phyloP scores from a whole-genome alignment of 2,888 invertebrate genomes.

The Sialis lutaria region DNA sequence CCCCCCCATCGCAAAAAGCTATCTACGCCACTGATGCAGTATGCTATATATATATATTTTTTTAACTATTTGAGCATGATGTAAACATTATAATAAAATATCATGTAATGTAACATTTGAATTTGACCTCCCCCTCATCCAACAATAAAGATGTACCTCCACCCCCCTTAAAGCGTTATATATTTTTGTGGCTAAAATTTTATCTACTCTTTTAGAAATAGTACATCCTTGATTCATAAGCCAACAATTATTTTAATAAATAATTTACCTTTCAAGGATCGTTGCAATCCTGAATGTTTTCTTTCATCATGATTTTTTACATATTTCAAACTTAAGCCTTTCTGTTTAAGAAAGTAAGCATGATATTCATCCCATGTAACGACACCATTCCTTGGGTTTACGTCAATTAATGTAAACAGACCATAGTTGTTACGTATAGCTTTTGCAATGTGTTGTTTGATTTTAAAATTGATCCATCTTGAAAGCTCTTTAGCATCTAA shows the following conservation, averaged over 20 bases:
- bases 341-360: slow-evolving; percentile 48
- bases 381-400: slow-evolving; percentile 43
- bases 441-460: slow-evolving; percentile 47
- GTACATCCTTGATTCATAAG: not conserved
- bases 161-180: too few relatives aligned
- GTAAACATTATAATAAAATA: too few relatives aligned
- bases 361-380: slow-evolving; percentile 72
- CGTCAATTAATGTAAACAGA: slow-evolving; percentile 46
- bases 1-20: too few relatives aligned
- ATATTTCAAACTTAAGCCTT: slow-evolving; percentile 45
- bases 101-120: too few relatives aligned
- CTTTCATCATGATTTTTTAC: slow-evolving; percentile 45
- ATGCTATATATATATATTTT: too few relatives aligned
- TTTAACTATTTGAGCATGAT: too few relatives aligned
- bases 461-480: slow-evolving; percentile 46
- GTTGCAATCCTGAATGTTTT: slow-evolving; percentile 42
- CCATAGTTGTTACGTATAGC: slow-evolving; percentile 49
- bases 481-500: slow-evolving; percentile 44
- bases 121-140: too few relatives aligned
- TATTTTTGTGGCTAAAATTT: too few relatives aligned
- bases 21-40: too few relatives aligned
- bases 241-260: not conserved
- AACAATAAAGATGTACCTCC: too few relatives aligned
- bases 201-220: too few relatives aligned
- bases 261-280: slow-evolving; percentile 33